Conservation (phyloP, 37 sponge, comb jelly and placozoan species). For the Hormiphora californensis region DNA sequence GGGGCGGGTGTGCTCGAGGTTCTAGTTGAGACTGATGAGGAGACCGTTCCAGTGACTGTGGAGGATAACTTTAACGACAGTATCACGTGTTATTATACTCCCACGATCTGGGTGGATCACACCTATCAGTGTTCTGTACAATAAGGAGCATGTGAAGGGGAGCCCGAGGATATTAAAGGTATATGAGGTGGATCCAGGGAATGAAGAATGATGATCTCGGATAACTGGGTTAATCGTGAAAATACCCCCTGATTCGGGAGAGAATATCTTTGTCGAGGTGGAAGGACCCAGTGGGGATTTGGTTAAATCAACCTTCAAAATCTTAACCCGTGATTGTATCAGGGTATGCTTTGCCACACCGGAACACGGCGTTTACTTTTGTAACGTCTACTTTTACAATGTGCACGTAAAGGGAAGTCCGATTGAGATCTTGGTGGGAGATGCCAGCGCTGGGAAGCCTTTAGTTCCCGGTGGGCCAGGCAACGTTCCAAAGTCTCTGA, state of each 20-base stretch:
- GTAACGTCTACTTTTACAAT: not conserved
- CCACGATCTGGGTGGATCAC: not conserved
- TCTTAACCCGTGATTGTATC: not conserved
- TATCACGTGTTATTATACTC: not conserved
- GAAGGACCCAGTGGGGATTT: not conserved
- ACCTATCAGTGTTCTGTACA: not conserved
- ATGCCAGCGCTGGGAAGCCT: not conserved
- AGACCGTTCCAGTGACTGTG: not conserved
- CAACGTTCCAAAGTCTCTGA: slow-evolving; percentile 5
- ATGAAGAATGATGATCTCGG: not conserved
- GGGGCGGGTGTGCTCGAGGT: slow-evolving; percentile 12
- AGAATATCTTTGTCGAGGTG: not conserved
- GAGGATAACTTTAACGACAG: slow-evolving; percentile 35
- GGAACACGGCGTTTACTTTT: not conserved
- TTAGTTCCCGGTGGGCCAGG: not conserved
- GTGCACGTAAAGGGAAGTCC: slow-evolving; percentile 16
- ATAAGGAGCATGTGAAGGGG: slow-evolving; percentile 13
- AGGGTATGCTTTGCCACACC: not conserved
- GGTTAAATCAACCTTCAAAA: not conserved
- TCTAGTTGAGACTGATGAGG: not conserved
- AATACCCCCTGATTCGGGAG: not conserved
- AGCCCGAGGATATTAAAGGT: not conserved
- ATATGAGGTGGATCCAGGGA: not conserved
- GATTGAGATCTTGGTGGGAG: not conserved
- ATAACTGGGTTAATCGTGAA: not conserved